These are phyloP conservation scores for Linurgus olivaceus DNA, from an alignment of 2,797 vertebrate species.

Conservation along the genomic window DNA sequence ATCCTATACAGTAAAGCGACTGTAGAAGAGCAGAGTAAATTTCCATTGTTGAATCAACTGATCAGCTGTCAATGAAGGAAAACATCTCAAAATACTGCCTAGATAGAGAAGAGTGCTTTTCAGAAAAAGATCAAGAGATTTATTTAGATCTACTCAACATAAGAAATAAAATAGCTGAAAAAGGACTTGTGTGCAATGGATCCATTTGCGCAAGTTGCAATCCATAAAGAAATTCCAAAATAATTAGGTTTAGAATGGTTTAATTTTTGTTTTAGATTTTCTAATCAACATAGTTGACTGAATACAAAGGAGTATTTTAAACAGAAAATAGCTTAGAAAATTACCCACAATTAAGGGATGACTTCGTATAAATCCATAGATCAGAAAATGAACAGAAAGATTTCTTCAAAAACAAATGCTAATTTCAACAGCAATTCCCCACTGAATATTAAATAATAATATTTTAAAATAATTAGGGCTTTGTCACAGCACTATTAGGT, in stretches of 20 bases:
- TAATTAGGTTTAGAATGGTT: neutral
- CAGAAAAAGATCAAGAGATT: neutral
- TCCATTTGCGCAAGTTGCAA: neutral
- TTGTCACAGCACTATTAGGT: constrained; percentile 20
- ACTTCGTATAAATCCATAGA: constrained; percentile 10
- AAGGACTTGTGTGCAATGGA: neutral
- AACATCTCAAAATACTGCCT: neutral
- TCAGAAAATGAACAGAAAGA: neutral
- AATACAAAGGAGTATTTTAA: constrained; percentile 17
- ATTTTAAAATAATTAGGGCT: constrained; percentile 26
- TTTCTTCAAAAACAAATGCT: constrained; percentile 15
- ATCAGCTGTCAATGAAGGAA: neutral
- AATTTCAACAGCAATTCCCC: neutral
- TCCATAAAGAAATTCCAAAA: neutral
- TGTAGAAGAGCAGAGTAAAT: neutral
- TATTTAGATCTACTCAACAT: neutral
- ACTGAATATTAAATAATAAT: neutral
- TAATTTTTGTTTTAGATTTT: neutral
- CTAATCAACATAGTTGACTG: neutral
- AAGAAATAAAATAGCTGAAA: neutral
- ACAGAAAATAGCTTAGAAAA: neutral
- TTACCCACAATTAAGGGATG: neutral
- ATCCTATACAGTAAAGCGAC: neutral
- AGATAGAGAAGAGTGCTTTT: neutral
- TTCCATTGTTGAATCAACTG: neutral